Evolutionary conservation across 2,888 invertebrate species (phyloP), one percentile per base, ranked within the genome.

Genomic region (Neoascia interrupta): DNA sequence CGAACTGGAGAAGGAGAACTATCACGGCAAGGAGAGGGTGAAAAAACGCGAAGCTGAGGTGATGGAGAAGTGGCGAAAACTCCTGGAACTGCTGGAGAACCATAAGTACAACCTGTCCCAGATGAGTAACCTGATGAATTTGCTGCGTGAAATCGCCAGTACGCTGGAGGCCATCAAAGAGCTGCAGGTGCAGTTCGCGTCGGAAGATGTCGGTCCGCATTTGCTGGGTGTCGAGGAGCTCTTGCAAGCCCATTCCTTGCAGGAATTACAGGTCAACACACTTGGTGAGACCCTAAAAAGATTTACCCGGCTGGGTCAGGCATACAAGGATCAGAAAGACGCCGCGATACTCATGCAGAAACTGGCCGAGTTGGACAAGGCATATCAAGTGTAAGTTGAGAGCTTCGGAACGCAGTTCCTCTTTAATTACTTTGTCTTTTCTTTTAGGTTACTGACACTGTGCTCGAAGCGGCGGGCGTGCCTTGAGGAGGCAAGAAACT

Each of bases 211-310:
- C 2, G 98, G 98, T 0, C 95, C 97, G 0, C 99, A 99, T 90
- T 90, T 99, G 53, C 91, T 97, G 75, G 98, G 96, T 31, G 98
- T 97, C 5, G 98, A 99, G 87, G 97, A 99, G 81, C 90, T 98
- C 37, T 90, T 99, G 61, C 98, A 98, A 84, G 97, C 97, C 76
- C 98, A 99, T 89, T 95, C 95, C 11, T 90, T 99, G 43, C 94
- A 96, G 84, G 98, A 99, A 87, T 89, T 97, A 73, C 96, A 97
- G 89, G 94, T 98, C 0, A 95, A 95, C 1, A 95, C 97, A 0
- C 91, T 97, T 70, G 96, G 96, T 11, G 97, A 97, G 87, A 94
- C 94, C 31, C 93, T 96, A 75, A 91, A 95, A 18, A 91, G 94
- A 37, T 91, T 98, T 49, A 94, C 93, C 81, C 90, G 95, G 28